phyloP scores from a whole-genome alignment of 2,113 vertebrate genomes.

The Herpetotheres cachinnans region DNA sequence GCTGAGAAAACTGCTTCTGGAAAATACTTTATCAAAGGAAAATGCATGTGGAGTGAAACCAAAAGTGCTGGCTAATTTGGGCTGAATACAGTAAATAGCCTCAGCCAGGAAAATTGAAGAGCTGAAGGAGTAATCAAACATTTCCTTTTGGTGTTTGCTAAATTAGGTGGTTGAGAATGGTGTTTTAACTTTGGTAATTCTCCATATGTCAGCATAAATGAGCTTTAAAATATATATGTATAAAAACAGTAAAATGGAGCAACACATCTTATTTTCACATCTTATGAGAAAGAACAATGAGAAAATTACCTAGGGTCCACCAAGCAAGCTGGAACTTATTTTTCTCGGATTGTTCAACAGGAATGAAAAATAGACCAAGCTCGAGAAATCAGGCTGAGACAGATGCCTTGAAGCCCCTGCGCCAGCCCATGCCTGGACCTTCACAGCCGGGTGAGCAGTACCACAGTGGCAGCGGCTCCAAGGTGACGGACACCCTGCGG shows the following conservation, averaged over 20 bases:
- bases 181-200: not conserved
- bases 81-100: not conserved
- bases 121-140: constrained; percentile 44
- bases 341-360: not conserved
- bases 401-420: not conserved
- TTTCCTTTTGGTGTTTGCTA: not conserved
- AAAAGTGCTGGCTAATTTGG: not conserved
- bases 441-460: fast-evolving
- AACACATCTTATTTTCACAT: not conserved
- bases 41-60: not conserved
- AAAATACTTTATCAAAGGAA: constrained; percentile 23
- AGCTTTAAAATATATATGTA: not conserved
- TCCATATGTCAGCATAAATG: not conserved
- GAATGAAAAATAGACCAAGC: not conserved
- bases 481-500: not conserved
- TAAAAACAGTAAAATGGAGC: not conserved
- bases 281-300: not conserved
- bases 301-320: too few species aligned
- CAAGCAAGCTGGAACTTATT: fast-evolving
- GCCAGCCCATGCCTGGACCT: not conserved
- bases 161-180: not conserved
- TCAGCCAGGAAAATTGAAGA: constrained; percentile 28
- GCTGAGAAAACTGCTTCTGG: constrained; percentile 21
- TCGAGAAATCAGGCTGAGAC: not conserved
- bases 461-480: fast-evolving